Conservation (phyloP, 2,888 invertebrate genomes). For the Alcis repandata region DNA sequence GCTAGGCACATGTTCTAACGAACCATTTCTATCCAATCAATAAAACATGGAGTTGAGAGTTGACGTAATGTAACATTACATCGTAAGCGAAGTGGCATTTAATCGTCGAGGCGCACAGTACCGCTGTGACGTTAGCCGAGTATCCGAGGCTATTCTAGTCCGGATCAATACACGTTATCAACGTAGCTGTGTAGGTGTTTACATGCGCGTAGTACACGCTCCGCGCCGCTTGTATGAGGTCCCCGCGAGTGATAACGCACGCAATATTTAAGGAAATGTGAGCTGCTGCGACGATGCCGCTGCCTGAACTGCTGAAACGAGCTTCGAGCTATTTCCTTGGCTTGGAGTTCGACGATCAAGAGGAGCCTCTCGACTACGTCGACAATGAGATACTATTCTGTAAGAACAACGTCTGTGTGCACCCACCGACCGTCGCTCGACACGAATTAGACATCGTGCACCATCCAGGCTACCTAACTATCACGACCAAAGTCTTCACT, state of each 20-base stretch:
- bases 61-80: slow-evolving; percentile 12
- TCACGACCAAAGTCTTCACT: slow-evolving; percentile 93
- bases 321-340: slow-evolving; percentile 94
- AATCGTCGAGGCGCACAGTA: slow-evolving; percentile 46
- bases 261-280: slow-evolving; percentile 70
- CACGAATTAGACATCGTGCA: slow-evolving; percentile 94
- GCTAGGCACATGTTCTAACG: neutral
- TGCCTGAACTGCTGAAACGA: slow-evolving; percentile 91
- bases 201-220: slow-evolving; percentile 81
- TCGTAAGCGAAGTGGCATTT: slow-evolving; percentile 30
- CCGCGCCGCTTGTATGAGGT: slow-evolving; percentile 71
- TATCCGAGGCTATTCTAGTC: slow-evolving; percentile 66
- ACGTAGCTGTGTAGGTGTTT: slow-evolving; percentile 79
- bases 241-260: slow-evolving; percentile 69
- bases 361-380: slow-evolving; percentile 89
- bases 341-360: slow-evolving; percentile 87
- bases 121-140: slow-evolving; percentile 64
- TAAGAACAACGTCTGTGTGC: slow-evolving; percentile 99
- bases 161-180: slow-evolving; percentile 85
- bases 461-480: slow-evolving; percentile 96
- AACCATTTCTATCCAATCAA: slow-evolving; percentile 12
- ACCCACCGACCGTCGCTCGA: slow-evolving; percentile 94
- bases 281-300: slow-evolving; percentile 88
- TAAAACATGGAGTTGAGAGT: slow-evolving; percentile 13
- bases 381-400: slow-evolving; percentile 95